Evolutionary conservation across 2,113 vertebrate species (phyloP).

Genomic region (Procavia capensis): DNA sequence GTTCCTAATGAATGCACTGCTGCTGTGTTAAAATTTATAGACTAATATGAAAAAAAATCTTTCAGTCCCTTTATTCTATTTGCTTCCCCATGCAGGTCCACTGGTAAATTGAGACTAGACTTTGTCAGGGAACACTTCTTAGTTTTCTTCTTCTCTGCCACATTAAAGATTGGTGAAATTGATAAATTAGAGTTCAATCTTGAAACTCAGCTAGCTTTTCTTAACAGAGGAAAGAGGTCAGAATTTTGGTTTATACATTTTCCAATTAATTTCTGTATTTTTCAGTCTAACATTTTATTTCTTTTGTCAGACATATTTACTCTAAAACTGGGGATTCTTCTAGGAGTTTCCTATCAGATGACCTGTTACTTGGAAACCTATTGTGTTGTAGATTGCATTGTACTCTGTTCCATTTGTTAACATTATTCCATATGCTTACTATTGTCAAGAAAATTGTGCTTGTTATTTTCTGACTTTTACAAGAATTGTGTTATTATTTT

Average conservation of each 20-base stretch:
- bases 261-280: not conserved
- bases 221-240: not conserved
- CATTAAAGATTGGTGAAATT: not conserved
- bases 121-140: not conserved
- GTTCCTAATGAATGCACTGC: not conserved
- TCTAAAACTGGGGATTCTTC: not conserved
- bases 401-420: not conserved
- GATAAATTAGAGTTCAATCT: not conserved
- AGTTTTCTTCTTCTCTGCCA: not conserved
- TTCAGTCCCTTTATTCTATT: not conserved
- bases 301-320: not conserved
- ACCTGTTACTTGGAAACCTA: not conserved
- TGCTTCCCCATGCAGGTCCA: not conserved
- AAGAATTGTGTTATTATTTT: not conserved
- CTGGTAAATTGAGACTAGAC: not conserved
- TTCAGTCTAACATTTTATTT: not conserved
- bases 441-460: not conserved
- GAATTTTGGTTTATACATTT: not conserved
- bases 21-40: not conserved
- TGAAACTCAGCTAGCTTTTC: not conserved
- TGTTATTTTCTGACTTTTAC: not conserved
- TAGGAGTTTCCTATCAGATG: not conserved
- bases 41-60: not conserved
- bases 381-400: not conserved
- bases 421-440: not conserved